Percentiles rank a stretch among this genome's conserved stretches.
These are phyloP conservation scores for Porites lobata DNA, from an alignment of 92 coral and sea anemone species.

Conservation along the genomic window DNA sequence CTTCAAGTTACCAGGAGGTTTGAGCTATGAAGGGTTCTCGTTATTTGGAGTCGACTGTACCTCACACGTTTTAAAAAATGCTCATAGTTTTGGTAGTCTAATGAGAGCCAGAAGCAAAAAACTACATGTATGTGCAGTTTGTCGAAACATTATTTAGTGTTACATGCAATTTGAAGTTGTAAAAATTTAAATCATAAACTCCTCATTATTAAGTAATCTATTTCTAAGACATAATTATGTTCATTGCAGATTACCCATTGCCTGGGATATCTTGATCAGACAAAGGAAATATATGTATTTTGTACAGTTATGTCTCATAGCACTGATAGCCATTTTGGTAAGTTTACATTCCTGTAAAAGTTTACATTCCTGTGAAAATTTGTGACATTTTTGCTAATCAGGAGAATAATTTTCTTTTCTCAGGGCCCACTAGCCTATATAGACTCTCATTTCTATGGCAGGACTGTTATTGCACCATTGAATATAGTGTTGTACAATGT, in stretches of 20 bases:
- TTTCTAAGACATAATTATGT: background rate
- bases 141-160: no score
- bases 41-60: no score
- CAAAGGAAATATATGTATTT: conserved; percentile 81
- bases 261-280: conserved; percentile 86
- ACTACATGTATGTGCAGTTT: no score
- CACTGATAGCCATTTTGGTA: conserved; percentile 89
- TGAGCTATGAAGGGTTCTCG: no score
- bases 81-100: no score
- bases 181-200: no score
- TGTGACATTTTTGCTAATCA: background rate
- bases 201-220: no score
- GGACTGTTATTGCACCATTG: conserved; percentile 86
- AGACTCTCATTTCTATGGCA: conserved; percentile 92
- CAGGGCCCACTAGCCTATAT: conserved; percentile 94
- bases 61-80: no score
- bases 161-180: no score
- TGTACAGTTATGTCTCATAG: conserved; percentile 87
- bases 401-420: background rate
- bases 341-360: conserved; percentile 17
- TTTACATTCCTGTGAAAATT: background rate
- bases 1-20: no score
- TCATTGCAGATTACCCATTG: conserved; percentile 84
- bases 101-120: no score
- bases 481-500: conserved; percentile 92